Evolutionary conservation across 2,113 vertebrate species (phyloP).

Genomic region (Colinus virginianus): DNA sequence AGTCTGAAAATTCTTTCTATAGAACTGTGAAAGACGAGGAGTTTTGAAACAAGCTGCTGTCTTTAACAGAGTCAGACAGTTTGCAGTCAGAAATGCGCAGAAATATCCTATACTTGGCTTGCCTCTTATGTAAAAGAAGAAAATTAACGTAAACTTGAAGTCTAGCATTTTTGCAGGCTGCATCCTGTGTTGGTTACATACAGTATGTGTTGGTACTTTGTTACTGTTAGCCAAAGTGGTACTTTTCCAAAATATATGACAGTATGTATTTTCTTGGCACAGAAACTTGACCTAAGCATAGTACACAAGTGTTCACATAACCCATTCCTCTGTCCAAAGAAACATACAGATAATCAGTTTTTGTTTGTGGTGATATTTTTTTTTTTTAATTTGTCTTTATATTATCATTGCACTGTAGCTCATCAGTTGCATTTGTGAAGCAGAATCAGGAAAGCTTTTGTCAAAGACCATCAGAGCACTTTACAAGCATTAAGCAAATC

Average conservation of each 20-base stretch:
- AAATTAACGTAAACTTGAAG: neutral
- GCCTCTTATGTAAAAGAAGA: rapidly evolving
- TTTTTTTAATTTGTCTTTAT: neutral
- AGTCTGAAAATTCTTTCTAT: neutral
- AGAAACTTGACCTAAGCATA: neutral
- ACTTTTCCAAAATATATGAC: neutral
- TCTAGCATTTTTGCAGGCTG: neutral
- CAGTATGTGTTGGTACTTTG: neutral
- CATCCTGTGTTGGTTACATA: neutral
- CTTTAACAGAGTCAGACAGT: neutral
- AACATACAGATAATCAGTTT: neutral
- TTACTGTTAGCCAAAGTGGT: neutral
- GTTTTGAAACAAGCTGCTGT: neutral
- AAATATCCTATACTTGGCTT: neutral
- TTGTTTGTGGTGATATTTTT: neutral
- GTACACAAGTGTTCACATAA: neutral
- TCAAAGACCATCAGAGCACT: neutral
- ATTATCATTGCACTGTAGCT: neutral
- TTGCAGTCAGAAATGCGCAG: neutral
- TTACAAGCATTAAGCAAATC: neutral
- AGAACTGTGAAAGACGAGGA: neutral
- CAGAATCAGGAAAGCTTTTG: neutral
- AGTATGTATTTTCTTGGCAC: neutral
- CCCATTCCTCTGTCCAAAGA: neutral
- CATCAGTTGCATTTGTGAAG: neutral